Evolutionary conservation across 2,888 invertebrate genomes (phyloP), one percentile per base, ranked within the genome.

Genomic region (Diaperis boleti): DNA sequence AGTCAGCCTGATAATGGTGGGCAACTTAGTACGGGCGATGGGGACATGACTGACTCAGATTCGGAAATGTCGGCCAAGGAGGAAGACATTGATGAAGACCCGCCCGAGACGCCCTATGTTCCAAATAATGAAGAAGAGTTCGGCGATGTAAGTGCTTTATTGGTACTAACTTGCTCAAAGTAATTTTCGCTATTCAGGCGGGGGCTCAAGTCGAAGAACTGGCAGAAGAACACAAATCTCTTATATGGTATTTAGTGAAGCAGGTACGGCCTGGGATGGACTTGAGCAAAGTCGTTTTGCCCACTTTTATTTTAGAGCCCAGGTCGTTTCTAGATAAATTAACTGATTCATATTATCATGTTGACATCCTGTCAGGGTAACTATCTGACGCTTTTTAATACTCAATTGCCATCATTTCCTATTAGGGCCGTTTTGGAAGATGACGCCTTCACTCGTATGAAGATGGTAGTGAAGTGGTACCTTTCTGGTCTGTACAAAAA

Each of bases 191-290:
- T 49, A 42, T 55, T 37, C 74, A 91, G 89, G 89, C 89, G 11
- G 92, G 92, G 0, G 92, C 92, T 76, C 89, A 96, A 76, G 92
- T 95, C 1, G 94, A 96, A 77, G 96, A 96, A 77, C 87, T 97
- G 14, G 94, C 92, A 0, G 96, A 97, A 59, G 96, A 97, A 81
- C 95, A 97, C 83, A 96, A 96, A 81, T 95, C 95, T 11, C 84
- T 97, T 37, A 91, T 97, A 72, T 97, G 97, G 96, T 93, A 92
- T 78, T 85, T 97, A 31, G 86, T 97, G 75, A 97, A 97, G 82
- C 97, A 97, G 86, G 94, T 96, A 26, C 87, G 96, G 10, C 96
- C 96, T 0, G 97, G 97, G 44, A 97, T 97, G 97, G 97, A 97
- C 83, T 83, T 97, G 20, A 93, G 93, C 65, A 93, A 94, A 85